A percentile compares a stretch with the other conserved stretches of the same genome.
These are phyloP conservation scores for Phthorimaea operculella DNA, from an alignment of 1,140 invertebrate species.

Conservation along the genomic window DNA sequence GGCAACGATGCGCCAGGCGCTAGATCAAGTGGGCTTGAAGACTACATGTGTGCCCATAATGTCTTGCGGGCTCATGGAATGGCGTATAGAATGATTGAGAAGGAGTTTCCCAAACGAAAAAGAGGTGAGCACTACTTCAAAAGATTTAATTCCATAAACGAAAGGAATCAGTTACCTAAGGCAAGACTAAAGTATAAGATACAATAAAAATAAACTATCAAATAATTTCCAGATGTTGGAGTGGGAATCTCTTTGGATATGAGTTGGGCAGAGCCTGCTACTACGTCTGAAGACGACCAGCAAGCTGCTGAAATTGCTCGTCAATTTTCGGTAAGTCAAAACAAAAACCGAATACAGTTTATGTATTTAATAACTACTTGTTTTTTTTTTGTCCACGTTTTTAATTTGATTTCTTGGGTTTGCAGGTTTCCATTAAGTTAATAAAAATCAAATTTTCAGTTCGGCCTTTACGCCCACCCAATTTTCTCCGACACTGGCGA, in stretches of 20 bases:
- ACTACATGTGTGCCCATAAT: constrained; percentile 64
- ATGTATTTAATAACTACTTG: no score
- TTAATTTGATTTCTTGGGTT: no score
- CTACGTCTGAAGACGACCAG: constrained; percentile 44
- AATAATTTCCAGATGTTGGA: no score
- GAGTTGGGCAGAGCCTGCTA: constrained; percentile 62
- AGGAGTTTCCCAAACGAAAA: constrained; percentile 27
- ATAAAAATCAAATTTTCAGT: constrained; percentile 60
- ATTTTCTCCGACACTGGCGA: constrained; percentile 71
- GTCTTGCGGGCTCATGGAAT: constrained; percentile 58
- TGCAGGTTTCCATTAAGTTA: no score
- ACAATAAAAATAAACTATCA: no score
- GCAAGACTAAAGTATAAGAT: no score
- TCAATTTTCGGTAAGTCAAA: constrained; percentile 61
- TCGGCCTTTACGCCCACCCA: constrained; percentile 74
- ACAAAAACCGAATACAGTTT: no score
- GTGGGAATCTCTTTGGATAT: constrained; percentile 67
- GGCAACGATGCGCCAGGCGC: constrained; percentile 58
- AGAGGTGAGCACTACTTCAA: not conserved
- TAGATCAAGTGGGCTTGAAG: constrained; percentile 47
- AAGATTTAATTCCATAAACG: no score
- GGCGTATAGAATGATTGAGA: constrained; percentile 46
- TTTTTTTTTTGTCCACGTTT: no score
- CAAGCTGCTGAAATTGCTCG: constrained; percentile 62
- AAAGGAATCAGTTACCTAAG: no score